phyloP scores from a whole-genome alignment of 1,140 invertebrate genomes.

The Atta colombica region DNA sequence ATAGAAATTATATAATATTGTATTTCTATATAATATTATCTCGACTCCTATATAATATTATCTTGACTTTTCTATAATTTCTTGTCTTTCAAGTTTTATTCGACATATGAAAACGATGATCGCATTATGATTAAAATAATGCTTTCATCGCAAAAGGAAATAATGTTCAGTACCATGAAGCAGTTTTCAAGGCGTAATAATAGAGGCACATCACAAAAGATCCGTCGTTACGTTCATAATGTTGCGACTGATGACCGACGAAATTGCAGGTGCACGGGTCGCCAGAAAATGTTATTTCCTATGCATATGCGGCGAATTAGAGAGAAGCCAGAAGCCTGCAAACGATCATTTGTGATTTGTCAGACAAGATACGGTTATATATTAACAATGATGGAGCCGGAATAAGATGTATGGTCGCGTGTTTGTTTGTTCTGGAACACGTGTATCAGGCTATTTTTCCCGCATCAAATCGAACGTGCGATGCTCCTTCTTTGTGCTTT shows the following conservation, averaged over 20 bases:
- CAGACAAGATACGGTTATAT: slow-evolving; percentile 35
- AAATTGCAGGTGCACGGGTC: slow-evolving; percentile 55
- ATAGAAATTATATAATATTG: neutral
- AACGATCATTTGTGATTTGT: slow-evolving; percentile 49
- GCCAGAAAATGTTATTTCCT: slow-evolving; percentile 17
- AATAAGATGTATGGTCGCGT: slow-evolving; percentile 51
- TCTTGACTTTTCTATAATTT: neutral
- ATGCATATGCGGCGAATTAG: slow-evolving; percentile 34
- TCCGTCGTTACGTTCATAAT: slow-evolving; percentile 33
- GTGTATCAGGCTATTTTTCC: slow-evolving; percentile 54
- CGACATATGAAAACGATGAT: neutral
- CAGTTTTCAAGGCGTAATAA: slow-evolving; percentile 26
- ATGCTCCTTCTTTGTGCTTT: slow-evolving; percentile 25
- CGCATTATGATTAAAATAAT: neutral
- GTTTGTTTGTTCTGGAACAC: slow-evolving; percentile 47
- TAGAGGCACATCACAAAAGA: slow-evolving; percentile 40
- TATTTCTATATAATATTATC: neutral
- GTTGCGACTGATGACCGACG: slow-evolving; percentile 50
- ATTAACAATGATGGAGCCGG: slow-evolving; percentile 40
- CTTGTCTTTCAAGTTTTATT: neutral
- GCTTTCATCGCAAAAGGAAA: neutral
- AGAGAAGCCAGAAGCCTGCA: slow-evolving; percentile 5
- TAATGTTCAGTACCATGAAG: neutral
- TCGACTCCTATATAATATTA: neutral
- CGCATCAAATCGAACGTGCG: slow-evolving; percentile 8